Percentiles rank a stretch among this genome's conserved stretches.
Conservation (phyloP, 2,797 vertebrate species). For the Hapalemur alaotrensis region DNA sequence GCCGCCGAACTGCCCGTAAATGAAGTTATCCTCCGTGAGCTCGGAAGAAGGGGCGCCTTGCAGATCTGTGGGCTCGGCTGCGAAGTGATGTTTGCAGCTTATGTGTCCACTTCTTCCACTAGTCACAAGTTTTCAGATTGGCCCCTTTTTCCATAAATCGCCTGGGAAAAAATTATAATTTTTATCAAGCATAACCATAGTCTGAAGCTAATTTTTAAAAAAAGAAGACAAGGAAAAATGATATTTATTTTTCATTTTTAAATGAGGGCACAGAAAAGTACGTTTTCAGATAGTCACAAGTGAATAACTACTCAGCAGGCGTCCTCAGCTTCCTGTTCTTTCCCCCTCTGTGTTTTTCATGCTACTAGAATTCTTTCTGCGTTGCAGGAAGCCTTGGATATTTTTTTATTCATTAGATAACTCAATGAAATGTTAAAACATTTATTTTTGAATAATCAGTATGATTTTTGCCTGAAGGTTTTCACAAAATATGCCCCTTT, state of each 20-base stretch:
- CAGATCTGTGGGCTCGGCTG: not conserved
- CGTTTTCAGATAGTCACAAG: slow-evolving; percentile 45
- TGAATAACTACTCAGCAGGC: slow-evolving; percentile 32
- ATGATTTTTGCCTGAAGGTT: slow-evolving; percentile 32
- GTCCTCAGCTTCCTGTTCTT: not conserved
- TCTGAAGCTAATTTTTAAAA: not conserved
- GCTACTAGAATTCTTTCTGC: slow-evolving; percentile 35
- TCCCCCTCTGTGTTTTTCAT: not conserved
- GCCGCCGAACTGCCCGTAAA: not conserved
- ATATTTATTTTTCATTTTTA: slow-evolving; percentile 57
- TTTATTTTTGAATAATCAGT: slow-evolving; percentile 72
- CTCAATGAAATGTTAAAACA: slow-evolving; percentile 71
- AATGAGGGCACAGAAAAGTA: slow-evolving; percentile 29
- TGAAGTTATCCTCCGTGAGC: not conserved
- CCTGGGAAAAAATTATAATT: not conserved
- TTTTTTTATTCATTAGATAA: slow-evolving; percentile 67
- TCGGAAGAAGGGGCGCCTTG: not conserved
- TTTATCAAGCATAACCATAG: not conserved
- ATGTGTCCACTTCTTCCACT: not conserved
- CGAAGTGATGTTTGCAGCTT: not conserved
- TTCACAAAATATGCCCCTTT: slow-evolving; percentile 39
- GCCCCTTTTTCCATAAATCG: not conserved
- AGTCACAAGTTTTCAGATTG: not conserved
- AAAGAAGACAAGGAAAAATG: slow-evolving; percentile 30
- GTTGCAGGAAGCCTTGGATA: slow-evolving; percentile 50